Evolutionary conservation across 2,113 vertebrate genomes (phyloP).

Genomic region (Syrrhaptes paradoxus): DNA sequence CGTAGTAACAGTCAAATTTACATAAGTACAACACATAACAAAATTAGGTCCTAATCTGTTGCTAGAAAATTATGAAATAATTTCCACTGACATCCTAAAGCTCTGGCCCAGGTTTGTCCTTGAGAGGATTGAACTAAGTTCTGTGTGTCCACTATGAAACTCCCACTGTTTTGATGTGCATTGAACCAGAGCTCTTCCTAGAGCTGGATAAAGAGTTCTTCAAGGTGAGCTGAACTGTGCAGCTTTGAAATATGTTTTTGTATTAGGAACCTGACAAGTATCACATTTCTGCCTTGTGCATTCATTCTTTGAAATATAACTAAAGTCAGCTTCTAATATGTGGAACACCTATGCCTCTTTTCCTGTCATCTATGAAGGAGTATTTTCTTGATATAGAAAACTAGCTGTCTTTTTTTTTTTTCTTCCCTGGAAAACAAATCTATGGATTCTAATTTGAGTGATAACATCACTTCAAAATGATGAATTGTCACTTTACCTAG

Average conservation of each 20-base stretch:
- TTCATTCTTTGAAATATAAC: conserved; percentile 15
- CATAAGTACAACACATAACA: rapidly evolving
- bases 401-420: not conserved
- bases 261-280: not conserved
- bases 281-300: not conserved
- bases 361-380: not conserved
- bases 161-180: not conserved
- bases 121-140: not conserved
- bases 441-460: not conserved
- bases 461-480: not conserved
- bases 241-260: conserved; percentile 25
- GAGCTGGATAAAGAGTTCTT: not conserved
- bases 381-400: not conserved
- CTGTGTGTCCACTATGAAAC: not conserved
- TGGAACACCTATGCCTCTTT: not conserved
- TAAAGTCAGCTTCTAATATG: not conserved
- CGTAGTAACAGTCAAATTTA: not conserved
- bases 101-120: not conserved
- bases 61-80: not conserved
- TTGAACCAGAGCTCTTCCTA: not conserved
- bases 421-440: not conserved
- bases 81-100: not conserved
- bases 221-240: not conserved
- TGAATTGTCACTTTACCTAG: not conserved
- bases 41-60: not conserved